Percentiles rank a stretch among this genome's conserved stretches.
phyloP scores from a whole-genome alignment of 2,113 vertebrate species.

The Brachypteracias leptosomus region DNA sequence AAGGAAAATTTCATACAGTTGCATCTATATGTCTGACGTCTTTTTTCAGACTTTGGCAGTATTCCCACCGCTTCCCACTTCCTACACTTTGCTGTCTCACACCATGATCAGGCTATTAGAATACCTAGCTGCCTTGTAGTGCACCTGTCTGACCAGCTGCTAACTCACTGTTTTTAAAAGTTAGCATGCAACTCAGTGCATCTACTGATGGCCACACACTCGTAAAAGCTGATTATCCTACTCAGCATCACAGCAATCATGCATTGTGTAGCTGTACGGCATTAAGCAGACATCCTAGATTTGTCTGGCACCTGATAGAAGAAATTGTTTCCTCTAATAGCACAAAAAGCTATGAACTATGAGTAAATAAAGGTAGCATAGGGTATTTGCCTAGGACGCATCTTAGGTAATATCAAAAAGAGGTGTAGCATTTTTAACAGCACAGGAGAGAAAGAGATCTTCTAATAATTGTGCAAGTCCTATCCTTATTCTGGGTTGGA shows the following conservation, averaged over 20 bases:
- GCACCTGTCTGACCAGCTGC: not conserved
- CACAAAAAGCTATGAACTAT: not conserved
- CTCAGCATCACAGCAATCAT: not conserved
- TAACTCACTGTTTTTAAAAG: not conserved
- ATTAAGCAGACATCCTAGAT: not conserved
- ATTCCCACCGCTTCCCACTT: not conserved
- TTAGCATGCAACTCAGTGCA: not conserved
- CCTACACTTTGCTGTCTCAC: not conserved
- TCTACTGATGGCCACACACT: not conserved
- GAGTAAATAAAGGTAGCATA: not conserved
- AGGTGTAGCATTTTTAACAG: not conserved
- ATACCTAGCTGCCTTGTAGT: not conserved
- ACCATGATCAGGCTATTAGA: not conserved
- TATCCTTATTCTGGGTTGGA: not conserved
- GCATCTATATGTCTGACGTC: not conserved
- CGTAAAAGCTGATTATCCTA: not conserved
- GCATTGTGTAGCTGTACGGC: not conserved
- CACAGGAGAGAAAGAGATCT: not conserved
- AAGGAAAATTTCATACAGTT: not conserved
- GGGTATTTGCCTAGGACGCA: not conserved
- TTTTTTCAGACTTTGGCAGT: not conserved
- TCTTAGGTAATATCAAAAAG: not conserved
- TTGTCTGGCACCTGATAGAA: not conserved
- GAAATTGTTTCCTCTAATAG: not conserved
- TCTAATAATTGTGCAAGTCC: not conserved